A percentile compares a stretch with the other conserved stretches of the same genome.
These are phyloP conservation scores for Pyrrhura leucotis DNA, from an alignment of 2,797 vertebrate genomes.

Conservation along the genomic window DNA sequence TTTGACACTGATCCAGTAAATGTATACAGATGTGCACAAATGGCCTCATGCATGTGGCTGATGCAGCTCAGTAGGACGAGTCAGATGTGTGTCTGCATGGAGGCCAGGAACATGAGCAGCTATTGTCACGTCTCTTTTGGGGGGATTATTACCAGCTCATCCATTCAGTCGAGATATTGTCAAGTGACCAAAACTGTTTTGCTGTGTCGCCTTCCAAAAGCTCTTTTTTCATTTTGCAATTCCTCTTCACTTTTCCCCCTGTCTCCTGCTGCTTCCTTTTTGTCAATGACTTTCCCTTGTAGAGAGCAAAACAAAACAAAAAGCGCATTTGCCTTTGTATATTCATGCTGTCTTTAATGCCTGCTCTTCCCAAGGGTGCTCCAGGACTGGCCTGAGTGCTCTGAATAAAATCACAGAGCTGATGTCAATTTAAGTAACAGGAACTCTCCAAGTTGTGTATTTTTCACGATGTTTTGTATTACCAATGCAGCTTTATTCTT, in stretches of 20 bases:
- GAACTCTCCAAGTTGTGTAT: neutral
- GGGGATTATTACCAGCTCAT: neutral
- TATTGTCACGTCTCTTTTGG: neutral
- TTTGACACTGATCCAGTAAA: neutral
- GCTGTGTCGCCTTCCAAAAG: neutral
- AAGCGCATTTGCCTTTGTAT: neutral
- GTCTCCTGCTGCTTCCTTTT: conserved; percentile 15
- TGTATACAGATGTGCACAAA: neutral
- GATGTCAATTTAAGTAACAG: neutral
- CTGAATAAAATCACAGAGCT: neutral
- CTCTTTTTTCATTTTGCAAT: neutral
- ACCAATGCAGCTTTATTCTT: neutral
- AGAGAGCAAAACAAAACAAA: neutral
- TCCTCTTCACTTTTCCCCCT: neutral
- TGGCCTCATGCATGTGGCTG: neutral
- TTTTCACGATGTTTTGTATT: neutral
- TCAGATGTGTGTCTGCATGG: neutral
- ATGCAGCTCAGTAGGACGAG: neutral
- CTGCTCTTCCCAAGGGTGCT: neutral
- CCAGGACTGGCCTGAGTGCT: neutral
- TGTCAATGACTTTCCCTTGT: neutral
- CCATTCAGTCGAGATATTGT: neutral
- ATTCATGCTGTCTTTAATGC: neutral
- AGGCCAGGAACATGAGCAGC: neutral
- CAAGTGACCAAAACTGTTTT: neutral